Evolutionary conservation across 2,797 vertebrate species (phyloP), one percentile per base, ranked within the genome.

Genomic region (Tamandua tetradactyla): DNA sequence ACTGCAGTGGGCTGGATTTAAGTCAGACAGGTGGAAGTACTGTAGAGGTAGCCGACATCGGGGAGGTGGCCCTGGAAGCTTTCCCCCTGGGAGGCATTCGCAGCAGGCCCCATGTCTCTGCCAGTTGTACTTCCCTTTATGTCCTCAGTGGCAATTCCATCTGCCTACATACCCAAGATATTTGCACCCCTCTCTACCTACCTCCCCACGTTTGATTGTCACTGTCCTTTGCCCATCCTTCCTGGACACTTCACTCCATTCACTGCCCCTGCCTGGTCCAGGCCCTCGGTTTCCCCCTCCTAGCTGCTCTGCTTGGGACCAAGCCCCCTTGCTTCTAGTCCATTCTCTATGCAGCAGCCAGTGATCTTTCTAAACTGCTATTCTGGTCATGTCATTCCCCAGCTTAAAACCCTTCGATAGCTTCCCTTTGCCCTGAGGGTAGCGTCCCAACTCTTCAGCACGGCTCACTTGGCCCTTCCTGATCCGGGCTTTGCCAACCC

Each of bases 361-460:
- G 75, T 2, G 12, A 79, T 66, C 57, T 71, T 64, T 91, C 69
- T 68, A 47, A 55, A 59, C 83, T 55, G 35, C 5, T 52, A 59
- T 79, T 86, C 95, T 23, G 64, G 44, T 87, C 83, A 20, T 68
- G 82, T 47, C 62, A 12, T 59, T 57, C 57, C 69, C 59, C 1
- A 3, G 61, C 59, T 92, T 87, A 69, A 86, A 81, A 74, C 55
- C 62, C 69, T 85, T 76, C 82, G 23, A 6, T 23, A 72, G 40
- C 72, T 62, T 83, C 44, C 66, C 68, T 68, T 71, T 88, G 76
- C 75, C 72, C 57, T 94, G 40, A 52, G 94, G 66, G 87, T 68
- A 62, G 57, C 96, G 89, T 76, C 71, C 83, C 44, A 13, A 80
- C 32, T 68, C 78, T 89, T 64, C 18, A 74, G 62, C 81, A 13